These are phyloP conservation scores for Rhadinocentrus ornatus DNA, from an alignment of 2,797 vertebrate genomes.

Conservation along the genomic window DNA sequence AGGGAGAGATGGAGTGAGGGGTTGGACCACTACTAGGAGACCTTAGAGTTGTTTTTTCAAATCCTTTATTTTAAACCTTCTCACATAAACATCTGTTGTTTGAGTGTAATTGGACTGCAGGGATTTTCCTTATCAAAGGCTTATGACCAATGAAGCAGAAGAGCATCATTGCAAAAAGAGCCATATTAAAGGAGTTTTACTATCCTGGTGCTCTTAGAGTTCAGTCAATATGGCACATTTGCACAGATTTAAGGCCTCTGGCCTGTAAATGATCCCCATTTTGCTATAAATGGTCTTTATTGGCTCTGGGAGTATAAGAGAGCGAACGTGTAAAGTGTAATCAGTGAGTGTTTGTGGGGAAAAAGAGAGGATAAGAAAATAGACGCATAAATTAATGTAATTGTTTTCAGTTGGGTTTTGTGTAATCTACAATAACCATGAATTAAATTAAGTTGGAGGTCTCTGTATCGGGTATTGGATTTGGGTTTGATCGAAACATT, in stretches of 20 bases:
- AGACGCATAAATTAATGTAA: not conserved
- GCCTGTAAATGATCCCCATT: not conserved
- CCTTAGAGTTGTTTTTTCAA: not conserved
- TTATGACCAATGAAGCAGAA: slow-evolving; percentile 34
- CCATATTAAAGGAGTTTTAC: not conserved
- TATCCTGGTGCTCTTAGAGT: not conserved
- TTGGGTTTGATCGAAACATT: not conserved
- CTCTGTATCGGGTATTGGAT: not conserved
- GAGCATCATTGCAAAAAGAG: slow-evolving; percentile 23
- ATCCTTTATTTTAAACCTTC: not conserved
- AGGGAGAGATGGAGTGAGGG: not conserved
- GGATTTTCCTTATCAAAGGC: slow-evolving; percentile 38
- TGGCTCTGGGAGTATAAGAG: not conserved
- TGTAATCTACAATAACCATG: not conserved
- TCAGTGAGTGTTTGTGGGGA: not conserved
- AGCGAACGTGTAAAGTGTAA: not conserved
- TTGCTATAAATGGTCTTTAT: slow-evolving; percentile 1
- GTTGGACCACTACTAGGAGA: not conserved
- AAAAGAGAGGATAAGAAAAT: not conserved
- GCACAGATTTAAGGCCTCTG: not conserved
- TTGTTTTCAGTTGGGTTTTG: not conserved
- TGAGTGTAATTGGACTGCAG: slow-evolving; percentile 32
- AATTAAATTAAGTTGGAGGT: not conserved
- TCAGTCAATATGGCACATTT: not conserved
- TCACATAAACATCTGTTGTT: slow-evolving; percentile 33